These are phyloP conservation scores for Chaetogeoica ovagalla DNA, from an alignment of 2,888 invertebrate species.

Conservation along the genomic window DNA sequence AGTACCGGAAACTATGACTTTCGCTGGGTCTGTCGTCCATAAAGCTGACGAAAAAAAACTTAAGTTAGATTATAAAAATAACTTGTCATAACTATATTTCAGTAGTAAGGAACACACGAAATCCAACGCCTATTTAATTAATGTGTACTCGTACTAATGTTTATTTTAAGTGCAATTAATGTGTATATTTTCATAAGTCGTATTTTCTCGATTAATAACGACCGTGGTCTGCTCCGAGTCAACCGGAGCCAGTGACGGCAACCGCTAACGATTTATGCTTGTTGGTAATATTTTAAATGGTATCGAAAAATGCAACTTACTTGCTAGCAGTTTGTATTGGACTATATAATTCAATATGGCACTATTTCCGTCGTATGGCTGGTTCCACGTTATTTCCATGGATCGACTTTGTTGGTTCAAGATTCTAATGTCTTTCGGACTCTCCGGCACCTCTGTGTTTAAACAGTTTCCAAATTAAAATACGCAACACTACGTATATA, in stretches of 20 bases:
- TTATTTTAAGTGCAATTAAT: too few species aligned
- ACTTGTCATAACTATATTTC: too few species aligned
- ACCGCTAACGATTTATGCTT: too few species aligned
- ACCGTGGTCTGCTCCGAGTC: too few species aligned
- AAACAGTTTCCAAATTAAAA: conserved; percentile 15
- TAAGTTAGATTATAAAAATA: too few species aligned
- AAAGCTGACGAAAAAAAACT: conserved; percentile 64
- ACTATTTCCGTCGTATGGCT: conserved; percentile 86
- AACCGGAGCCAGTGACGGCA: too few species aligned
- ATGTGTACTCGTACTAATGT: too few species aligned
- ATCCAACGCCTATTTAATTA: too few species aligned
- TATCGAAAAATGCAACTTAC: conserved; percentile 45
- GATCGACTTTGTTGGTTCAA: conserved; percentile 82
- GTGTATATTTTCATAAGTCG: too few species aligned
- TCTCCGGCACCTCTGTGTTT: conserved; percentile 78
- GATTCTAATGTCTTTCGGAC: conserved; percentile 82
- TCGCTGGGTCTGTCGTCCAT: conserved; percentile 81
- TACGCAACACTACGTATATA: background rate
- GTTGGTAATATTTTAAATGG: too few species aligned
- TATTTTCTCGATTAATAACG: too few species aligned
- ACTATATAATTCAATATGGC: conserved; percentile 86
- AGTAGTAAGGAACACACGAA: too few species aligned
- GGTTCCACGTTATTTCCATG: conserved; percentile 85
- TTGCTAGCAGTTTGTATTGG: conserved; percentile 70
- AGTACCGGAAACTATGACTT: conserved; percentile 79